phyloP scores from a whole-genome alignment of 1,140 invertebrate genomes.

The Nomia melanderi region DNA sequence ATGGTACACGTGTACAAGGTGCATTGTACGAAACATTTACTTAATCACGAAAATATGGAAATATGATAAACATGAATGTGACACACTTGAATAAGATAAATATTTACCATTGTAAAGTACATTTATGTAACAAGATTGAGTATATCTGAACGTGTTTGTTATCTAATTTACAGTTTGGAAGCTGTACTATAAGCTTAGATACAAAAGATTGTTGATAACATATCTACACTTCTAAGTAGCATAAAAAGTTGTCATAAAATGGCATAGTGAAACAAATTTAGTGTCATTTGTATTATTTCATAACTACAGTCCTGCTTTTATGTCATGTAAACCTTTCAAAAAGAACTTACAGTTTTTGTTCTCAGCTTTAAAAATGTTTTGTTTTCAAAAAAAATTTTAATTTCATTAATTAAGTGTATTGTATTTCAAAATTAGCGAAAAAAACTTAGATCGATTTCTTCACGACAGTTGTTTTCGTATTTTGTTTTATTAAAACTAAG shows the following conservation, averaged over 20 bases:
- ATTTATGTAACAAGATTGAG: conserved; percentile 34
- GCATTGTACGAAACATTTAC: conserved; percentile 42
- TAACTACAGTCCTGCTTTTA: conserved; percentile 9
- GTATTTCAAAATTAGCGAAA: conserved; percentile 15
- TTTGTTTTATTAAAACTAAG: not conserved
- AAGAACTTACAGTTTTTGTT: conserved; percentile 5
- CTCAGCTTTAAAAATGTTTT: conserved; percentile 7
- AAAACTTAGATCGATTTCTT: not conserved
- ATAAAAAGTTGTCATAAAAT: conserved; percentile 28
- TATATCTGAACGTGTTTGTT: conserved; percentile 37
- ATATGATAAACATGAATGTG: conserved; percentile 46
- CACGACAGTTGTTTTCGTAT: not conserved
- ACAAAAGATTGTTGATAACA: conserved; percentile 39
- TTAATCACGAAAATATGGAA: conserved; percentile 38
- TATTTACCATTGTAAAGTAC: conserved; percentile 46
- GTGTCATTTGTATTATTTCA: conserved; percentile 18
- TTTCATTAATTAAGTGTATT: too few species aligned
- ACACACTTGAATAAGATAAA: conserved; percentile 38
- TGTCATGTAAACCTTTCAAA: conserved; percentile 1
- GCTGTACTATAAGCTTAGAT: conserved; percentile 42
- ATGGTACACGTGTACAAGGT: conserved; percentile 33
- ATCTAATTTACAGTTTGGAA: conserved; percentile 44
- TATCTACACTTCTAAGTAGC: conserved; percentile 16
- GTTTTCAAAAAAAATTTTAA: conserved; percentile 9
- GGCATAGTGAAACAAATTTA: conserved; percentile 25